Conservation (phyloP, 1,140 invertebrate species). For the Aricia agestis region DNA sequence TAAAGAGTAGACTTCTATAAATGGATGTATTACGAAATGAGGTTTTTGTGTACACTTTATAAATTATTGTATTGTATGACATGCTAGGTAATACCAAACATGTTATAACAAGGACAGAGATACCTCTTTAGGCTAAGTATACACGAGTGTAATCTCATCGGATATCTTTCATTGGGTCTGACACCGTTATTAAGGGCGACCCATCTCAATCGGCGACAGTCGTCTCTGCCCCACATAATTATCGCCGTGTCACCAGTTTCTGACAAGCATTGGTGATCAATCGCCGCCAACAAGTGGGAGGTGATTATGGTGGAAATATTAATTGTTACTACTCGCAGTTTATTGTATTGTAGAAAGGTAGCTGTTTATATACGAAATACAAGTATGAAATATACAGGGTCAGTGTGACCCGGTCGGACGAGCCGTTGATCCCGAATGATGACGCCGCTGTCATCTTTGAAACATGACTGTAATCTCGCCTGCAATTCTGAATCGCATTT, state of each 20-base stretch:
- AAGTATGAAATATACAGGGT: not conserved
- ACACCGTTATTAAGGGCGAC: conserved; percentile 8
- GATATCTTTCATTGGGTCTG: conserved; percentile 6
- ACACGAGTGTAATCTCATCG: not conserved
- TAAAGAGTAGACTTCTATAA: too few relatives aligned
- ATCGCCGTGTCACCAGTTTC: not conserved
- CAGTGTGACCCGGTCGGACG: not conserved
- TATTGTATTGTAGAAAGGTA: too few relatives aligned
- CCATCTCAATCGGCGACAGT: conserved; percentile 4
- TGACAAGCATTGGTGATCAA: conserved; percentile 4
- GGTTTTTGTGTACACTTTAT: too few relatives aligned
- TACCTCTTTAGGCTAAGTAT: not conserved
- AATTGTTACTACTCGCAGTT: too few relatives aligned
- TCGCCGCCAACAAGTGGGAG: not conserved
- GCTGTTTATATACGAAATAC: not conserved
- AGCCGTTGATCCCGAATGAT: conserved; percentile 11
- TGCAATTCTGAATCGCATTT: conserved; percentile 8
- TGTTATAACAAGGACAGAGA: not conserved
- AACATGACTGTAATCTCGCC: conserved; percentile 9
- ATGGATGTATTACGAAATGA: too few relatives aligned
- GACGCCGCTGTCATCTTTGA: conserved; percentile 12
- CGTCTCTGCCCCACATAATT: not conserved
- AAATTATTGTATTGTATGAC: too few relatives aligned
- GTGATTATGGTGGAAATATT: too few relatives aligned
- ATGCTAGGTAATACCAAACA: too few relatives aligned